Base-by-base conservation (phyloP, 2,113 vertebrate genomes). In the Cavia aperea region DNA sequence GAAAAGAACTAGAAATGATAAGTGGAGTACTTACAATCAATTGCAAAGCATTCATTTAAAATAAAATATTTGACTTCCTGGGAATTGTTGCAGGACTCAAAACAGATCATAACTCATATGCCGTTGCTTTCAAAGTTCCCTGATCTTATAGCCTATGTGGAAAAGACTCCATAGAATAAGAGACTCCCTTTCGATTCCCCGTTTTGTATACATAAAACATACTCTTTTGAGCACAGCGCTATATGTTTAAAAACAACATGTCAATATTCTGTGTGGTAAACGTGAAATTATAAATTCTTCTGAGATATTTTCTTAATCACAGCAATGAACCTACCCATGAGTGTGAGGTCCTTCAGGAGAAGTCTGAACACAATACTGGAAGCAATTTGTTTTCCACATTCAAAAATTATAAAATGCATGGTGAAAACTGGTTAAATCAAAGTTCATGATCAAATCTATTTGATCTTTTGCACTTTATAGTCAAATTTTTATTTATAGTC, bases 361-460 rank as follows among this genome's bases (percentile, higher is more conserved):
- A 94, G 63, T 24, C 89, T 96, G 75, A 96, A 94, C 93, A 94
- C 90, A 96, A 92, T 95, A 94, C 1, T 94, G 90, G 89, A 65
- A 95, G 95, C 73, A 94, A 96, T 93, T 96, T 96, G 94, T 96
- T 97, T 97, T 94, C 88, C 83, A 66, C 78, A 97, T 39, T 92
- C 73, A 97, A 96, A 94, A 97, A 75, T 49, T 68, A 29, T 85
- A 95, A 89, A 78, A 18, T 91, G 18, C 94, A 77, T 86, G 88
- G 0, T 88, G 90, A 84, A 96, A 93, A 86, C 68, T 86, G 1
- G 0, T 86, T 92, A 92, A 90, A 86, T 86, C 78, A 94, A 82
- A 51, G 6, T 9, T 96, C 46, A 83, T 62, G 95, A 95, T 96
- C 88, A 95, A 96, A 96, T 65, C 49, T 95, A 96, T 94, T 97